Evolutionary conservation across 35 echinoderm and acorn worm genomes (phyloP).

Genomic region (Ophiothrix spiculata): DNA sequence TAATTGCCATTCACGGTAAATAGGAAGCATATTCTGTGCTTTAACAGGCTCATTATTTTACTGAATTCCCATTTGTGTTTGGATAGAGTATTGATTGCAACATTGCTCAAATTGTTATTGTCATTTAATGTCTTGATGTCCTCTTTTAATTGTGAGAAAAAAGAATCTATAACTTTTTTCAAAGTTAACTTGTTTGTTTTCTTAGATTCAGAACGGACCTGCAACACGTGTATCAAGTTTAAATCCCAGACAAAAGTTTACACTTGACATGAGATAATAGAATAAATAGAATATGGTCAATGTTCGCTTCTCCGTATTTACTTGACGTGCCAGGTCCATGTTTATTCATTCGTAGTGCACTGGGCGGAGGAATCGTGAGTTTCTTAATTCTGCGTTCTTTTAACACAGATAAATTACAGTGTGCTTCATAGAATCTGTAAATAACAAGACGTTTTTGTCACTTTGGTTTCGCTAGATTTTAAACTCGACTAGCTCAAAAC

Average conservation of each 20-base stretch:
- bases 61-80: neutral
- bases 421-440: neutral
- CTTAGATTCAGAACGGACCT: no score
- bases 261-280: no score
- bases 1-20: no score
- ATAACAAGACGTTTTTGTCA: neutral
- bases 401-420: slow-evolving; percentile 1
- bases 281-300: neutral
- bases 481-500: neutral
- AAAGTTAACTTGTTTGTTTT: no score
- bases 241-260: no score
- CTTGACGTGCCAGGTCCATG: neutral
- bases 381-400: neutral
- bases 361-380: neutral
- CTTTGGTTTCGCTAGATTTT: neutral
- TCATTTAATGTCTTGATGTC: no score
- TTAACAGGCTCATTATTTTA: neutral
- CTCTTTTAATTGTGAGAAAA: no score
- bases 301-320: neutral
- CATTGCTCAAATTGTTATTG: no score
- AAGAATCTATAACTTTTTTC: no score
- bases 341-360: neutral
- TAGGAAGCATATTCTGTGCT: neutral
- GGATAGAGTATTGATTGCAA: neutral
- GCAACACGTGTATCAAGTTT: no score